Percentiles rank a stretch among this genome's conserved stretches.
Conservation (phyloP, 2,113 vertebrate species). For the Dascyllus trimaculatus region DNA sequence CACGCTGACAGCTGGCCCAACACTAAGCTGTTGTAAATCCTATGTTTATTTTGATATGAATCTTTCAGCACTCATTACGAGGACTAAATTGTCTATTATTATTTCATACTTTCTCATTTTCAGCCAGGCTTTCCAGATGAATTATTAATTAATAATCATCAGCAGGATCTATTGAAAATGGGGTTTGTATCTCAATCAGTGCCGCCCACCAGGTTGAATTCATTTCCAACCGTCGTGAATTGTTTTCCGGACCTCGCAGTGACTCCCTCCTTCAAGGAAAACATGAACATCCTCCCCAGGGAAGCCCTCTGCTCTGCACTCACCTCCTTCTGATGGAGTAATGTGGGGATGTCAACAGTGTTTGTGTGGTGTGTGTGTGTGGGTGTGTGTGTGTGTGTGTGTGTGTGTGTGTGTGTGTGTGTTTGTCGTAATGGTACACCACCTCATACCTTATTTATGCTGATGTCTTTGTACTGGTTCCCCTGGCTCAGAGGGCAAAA, state of each 20-base stretch:
- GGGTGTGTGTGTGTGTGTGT: slow-evolving; percentile 24
- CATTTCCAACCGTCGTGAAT: slow-evolving; percentile 20
- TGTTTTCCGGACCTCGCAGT: slow-evolving; percentile 29
- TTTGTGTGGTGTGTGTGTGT: slow-evolving; percentile 19
- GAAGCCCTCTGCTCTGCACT: slow-evolving; percentile 18
- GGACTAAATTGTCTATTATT: background rate
- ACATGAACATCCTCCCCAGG: slow-evolving; percentile 39
- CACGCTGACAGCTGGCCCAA: too few relatives aligned
- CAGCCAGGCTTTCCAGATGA: slow-evolving; percentile 10
- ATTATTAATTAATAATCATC: background rate
- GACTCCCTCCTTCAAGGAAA: slow-evolving; percentile 30
- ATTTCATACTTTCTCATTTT: slow-evolving; percentile 1
- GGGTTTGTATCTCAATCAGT: background rate
- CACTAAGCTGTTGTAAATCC: too few relatives aligned
- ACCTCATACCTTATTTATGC: slow-evolving; percentile 74
- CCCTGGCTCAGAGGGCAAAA: slow-evolving; percentile 42
- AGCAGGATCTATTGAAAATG: background rate
- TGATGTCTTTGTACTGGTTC: slow-evolving; percentile 55
- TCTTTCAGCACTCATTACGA: slow-evolving; percentile 18
- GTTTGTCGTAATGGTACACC: background rate
- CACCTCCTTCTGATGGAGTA: slow-evolving; percentile 28
- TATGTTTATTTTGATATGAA: background rate
- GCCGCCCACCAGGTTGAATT: background rate
- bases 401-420: slow-evolving; percentile 8
- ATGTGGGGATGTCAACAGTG: slow-evolving; percentile 20